Base-by-base conservation (phyloP, 1,140 invertebrate genomes). In the Cataglyphis hispanica region DNA sequence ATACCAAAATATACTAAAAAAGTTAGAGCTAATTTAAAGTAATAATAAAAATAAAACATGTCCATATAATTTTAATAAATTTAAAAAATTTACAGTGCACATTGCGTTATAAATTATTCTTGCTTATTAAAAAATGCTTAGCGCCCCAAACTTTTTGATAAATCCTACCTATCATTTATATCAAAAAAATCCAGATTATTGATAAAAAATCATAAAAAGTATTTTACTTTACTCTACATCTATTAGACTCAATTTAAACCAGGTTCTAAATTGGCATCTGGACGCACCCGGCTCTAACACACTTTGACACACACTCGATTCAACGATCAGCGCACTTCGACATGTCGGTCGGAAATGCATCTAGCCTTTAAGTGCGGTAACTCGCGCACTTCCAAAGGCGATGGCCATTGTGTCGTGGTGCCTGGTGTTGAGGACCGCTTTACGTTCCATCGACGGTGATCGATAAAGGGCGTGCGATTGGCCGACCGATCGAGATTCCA, bases 381-480 rank as follows among this genome's bases (percentile, higher is more conserved):
- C 37, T 37, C 78, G 60, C 67, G 78, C 56, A 72, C 78, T 83
- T 83, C 78, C 78, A 83, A 72, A 83, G 53, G 37, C 78, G 66
- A 83, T 72, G 37, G 66, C 67, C 67, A 83, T 83, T 83, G 78
- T 83, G 78, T 81, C 78, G 53, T 25, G 78, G 13, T 34, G 53
- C 78, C 37, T 37, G 67, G 13, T 34, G 53, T 53, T 67, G 37
- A 81, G 78, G 53, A 72, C 34, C 77, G 22, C 78, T 83, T n/a
- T 22, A 70, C 66, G 64, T 81, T 31, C 67, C 37, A 83, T 72
- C 78, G 25, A 72, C 50, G 13, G 43, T 60, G 53, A 72, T 83
- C 78, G 78, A 72, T 83, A 60, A 60, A 72, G 67, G 67, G n/a
- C 56, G 31, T n/a, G 43, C 43, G 64, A 77, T 77, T 77, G 75